phyloP scores from a whole-genome alignment of 2,797 vertebrate species.

The Chelidonichthys spinosus region DNA sequence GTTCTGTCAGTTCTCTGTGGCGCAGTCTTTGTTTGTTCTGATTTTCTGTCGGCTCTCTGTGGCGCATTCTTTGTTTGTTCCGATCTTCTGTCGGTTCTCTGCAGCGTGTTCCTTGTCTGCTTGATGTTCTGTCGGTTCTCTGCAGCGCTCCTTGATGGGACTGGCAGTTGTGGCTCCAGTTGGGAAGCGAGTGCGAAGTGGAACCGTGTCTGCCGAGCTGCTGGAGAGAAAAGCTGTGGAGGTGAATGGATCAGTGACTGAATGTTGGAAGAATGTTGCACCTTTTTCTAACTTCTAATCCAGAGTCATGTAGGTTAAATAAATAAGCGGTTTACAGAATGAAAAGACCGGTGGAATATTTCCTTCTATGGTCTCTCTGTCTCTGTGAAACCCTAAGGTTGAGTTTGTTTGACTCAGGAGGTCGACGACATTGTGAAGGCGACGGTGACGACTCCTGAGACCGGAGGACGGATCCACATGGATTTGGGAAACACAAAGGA shows the following conservation, averaged over 20 bases:
- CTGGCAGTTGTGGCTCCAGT: conserved; percentile 55
- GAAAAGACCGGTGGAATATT: not conserved
- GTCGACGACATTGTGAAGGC: conserved; percentile 60
- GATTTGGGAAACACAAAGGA: conserved; percentile 55
- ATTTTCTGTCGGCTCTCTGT: not conserved
- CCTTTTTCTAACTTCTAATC: not conserved
- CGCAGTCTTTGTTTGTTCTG: not conserved
- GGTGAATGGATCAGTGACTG: conserved; percentile 66
- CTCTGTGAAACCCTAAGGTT: not conserved
- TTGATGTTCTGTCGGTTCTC: not conserved
- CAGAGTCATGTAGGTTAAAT: not conserved
- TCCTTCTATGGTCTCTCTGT: not conserved
- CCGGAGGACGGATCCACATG: conserved; percentile 41
- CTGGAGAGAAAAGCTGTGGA: conserved; percentile 65
- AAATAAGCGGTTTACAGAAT: not conserved
- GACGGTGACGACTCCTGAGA: conserved; percentile 26
- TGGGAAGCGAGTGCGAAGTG: conserved; percentile 70
- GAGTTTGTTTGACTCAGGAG: conserved; percentile 46
- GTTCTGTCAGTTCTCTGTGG: not conserved
- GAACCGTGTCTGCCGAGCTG: conserved; percentile 68
- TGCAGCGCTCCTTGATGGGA: conserved; percentile 84
- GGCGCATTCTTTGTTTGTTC: not conserved
- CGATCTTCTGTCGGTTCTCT: not conserved
- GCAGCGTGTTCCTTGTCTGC: not conserved
- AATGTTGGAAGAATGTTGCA: not conserved